phyloP scores from a whole-genome alignment of 2,888 invertebrate genomes.

The Ophioninae sp. region DNA sequence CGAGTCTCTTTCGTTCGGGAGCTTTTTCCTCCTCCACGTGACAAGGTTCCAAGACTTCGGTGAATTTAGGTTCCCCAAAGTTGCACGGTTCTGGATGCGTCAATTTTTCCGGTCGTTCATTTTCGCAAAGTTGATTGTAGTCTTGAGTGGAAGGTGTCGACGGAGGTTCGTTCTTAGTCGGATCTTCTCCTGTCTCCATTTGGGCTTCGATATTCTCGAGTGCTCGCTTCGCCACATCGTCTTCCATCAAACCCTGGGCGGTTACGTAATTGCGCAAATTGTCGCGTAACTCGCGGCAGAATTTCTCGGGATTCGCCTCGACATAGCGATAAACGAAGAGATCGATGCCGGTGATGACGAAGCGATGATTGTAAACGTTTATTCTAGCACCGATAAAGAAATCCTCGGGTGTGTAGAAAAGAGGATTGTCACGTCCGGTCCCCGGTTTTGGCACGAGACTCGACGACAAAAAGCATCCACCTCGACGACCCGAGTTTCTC shows the following conservation, averaged over 20 bases:
- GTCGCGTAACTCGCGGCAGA: conserved; percentile 85
- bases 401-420: conserved; percentile 89
- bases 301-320: conserved; percentile 87
- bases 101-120: neutral
- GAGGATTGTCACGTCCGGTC: conserved; percentile 86
- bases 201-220: conserved; percentile 3
- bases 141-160: conserved; percentile 27
- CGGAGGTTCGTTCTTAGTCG: neutral
- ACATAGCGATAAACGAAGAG: conserved; percentile 90
- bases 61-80: neutral
- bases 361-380: conserved; percentile 88
- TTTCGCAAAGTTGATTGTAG: conserved; percentile 33
- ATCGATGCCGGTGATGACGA: conserved; percentile 89
- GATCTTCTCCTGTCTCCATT: neutral
- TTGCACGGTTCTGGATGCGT: conserved; percentile 15
- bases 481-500: conserved; percentile 87
- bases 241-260: conserved; percentile 73
- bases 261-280: conserved; percentile 87
- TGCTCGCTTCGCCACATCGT: conserved; percentile 29
- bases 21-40: neutral
- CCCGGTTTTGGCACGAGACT: conserved; percentile 87
- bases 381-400: conserved; percentile 90
- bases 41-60: neutral
- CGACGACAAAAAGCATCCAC: conserved; percentile 88
- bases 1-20: conserved; percentile 59